Base-by-base conservation (phyloP, 2,888 invertebrate species). In the Andricus curvator region DNA sequence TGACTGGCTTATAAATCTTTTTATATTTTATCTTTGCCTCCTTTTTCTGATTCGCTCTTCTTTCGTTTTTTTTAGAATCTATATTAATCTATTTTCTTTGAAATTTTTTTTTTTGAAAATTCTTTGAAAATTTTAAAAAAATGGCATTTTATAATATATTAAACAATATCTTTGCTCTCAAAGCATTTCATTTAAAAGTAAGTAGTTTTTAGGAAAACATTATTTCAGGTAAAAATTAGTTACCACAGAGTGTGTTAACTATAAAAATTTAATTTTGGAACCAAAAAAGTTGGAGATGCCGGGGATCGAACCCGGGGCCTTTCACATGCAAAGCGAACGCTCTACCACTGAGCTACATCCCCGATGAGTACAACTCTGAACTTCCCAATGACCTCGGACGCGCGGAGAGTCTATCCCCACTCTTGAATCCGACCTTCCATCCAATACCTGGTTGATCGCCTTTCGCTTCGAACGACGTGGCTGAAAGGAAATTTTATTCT, bases 301-400 rank as follows among this genome's bases (percentile, higher is more conserved):
- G 97, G 97, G 97, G 97, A 97, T 98, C 97, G 97, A 97, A 97
- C 97, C 97, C 97, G 97, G 97, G 97, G 96, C 97, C 97, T 97
- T 97, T 97, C 97, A 97, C 97, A 97, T 97, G 97, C 97, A 97
- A 97, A 97, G 97, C 97, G 97, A 97, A 97, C 97, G 97, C 97
- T 97, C 97, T 97, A 97, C 97, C 97, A 97, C 97, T 97, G 97
- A 97, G 97, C 97, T 97, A 97, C 97, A 97, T 97, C 97, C 95
- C 95, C 95, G 70, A 20, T 70, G 51, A 48, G 25, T 25, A 29
- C 5, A 17, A 11, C 0, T 11, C 29, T 25, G 9, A 48, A 70
- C 13, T 48, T 70, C 20, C n/a, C 4, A 25, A 25, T 29, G 11
- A 17, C 51, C 70, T 17, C 29, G 1, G 1, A 11, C 3, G 4